These are phyloP conservation scores for Lamprotornis superbus DNA, from an alignment of 2,113 vertebrate genomes.

Conservation along the genomic window DNA sequence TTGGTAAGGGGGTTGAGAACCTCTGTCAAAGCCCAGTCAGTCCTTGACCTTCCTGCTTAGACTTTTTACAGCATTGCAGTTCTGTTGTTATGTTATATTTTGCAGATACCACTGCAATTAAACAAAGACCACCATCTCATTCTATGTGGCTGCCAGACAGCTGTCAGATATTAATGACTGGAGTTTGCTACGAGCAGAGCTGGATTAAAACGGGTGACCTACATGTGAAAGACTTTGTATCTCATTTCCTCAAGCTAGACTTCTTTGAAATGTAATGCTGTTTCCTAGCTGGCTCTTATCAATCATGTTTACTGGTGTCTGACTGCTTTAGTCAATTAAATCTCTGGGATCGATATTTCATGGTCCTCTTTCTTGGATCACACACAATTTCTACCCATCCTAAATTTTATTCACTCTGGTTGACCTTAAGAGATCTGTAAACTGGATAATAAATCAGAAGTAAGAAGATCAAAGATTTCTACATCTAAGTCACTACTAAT, in stretches of 20 bases:
- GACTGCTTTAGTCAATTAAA: not conserved
- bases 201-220: conserved; percentile 37
- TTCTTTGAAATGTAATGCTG: conserved; percentile 14
- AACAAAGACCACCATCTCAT: not conserved
- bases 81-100: not conserved
- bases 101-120: not conserved
- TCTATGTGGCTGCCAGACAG: not conserved
- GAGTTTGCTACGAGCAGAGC: not conserved
- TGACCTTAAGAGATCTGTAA: conserved; percentile 39
- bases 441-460: conserved; percentile 26
- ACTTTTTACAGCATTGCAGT: not conserved
- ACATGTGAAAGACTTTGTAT: conserved; percentile 31
- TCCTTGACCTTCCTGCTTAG: conserved; percentile 23
- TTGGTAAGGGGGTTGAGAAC: not conserved
- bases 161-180: not conserved
- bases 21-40: not conserved
- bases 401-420: not conserved
- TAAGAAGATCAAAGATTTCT: conserved; percentile 62
- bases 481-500: conserved; percentile 40
- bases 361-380: not conserved
- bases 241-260: conserved; percentile 29
- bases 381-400: not conserved
- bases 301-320: not conserved
- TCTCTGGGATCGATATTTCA: not conserved
- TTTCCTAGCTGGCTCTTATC: not conserved